Evolutionary conservation across 2,888 invertebrate genomes (phyloP).

Genomic region (Eupithecia insigniata): DNA sequence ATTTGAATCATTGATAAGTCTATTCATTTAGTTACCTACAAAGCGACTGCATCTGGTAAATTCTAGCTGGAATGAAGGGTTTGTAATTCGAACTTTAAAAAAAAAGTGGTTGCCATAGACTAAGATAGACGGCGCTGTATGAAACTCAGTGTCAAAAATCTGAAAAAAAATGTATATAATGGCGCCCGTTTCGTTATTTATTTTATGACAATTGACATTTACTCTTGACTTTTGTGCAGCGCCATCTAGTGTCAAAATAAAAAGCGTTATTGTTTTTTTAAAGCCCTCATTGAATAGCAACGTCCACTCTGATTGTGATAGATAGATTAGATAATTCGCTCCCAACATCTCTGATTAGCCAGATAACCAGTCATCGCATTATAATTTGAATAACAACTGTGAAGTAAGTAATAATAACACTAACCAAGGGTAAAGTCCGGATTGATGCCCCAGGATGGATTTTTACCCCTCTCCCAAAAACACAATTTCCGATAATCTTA

Average conservation of each 20-base stretch:
- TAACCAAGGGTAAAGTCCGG: neutral
- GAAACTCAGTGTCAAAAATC: too few relatives aligned
- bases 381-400: neutral
- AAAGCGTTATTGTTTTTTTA: too few relatives aligned
- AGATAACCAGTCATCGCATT: neutral
- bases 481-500: neutral
- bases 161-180: too few relatives aligned
- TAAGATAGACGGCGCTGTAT: too few relatives aligned
- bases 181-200: too few relatives aligned
- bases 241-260: too few relatives aligned
- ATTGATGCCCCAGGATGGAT: neutral
- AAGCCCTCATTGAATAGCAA: neutral
- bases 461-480: neutral
- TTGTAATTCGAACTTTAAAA: too few relatives aligned
- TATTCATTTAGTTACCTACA: neutral
- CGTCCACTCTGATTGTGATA: too few relatives aligned
- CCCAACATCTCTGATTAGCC: neutral
- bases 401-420: neutral
- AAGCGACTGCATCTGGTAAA: neutral
- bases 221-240: too few relatives aligned
- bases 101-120: too few relatives aligned
- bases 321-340: neutral
- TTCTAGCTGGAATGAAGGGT: neutral
- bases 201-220: too few relatives aligned
- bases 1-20: too few relatives aligned